Base-by-base conservation (phyloP, 2,797 vertebrate species). In the Gymnodraco acuticeps region DNA sequence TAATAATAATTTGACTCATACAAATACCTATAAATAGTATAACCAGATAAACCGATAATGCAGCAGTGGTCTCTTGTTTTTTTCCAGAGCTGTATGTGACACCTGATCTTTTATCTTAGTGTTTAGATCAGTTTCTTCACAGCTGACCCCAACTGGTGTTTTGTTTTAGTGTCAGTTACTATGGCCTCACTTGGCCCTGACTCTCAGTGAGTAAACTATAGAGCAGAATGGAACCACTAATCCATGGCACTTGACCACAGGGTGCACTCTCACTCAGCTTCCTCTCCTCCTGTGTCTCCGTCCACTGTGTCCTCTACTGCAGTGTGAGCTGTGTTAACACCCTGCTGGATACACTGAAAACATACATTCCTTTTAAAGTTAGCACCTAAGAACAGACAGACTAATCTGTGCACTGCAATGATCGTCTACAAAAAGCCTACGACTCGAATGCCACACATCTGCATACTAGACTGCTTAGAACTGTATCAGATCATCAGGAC, bases 171-270 rank as follows among this genome's bases (percentile, higher is more conserved):
- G 42, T 54, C 10, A 47, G 55, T 27, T 27, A 2, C 20, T 61
- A 9, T 42, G 50, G 19, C 51, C 46, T 64, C 54, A 20, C 41
- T 16, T 55, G 58, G 43, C 43, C 45, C 5, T 15, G 6, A 31
- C 56, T 33, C 50, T 63, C 31, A 11, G 9, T 15, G 27, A 63
- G 43, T 33, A 61, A 81, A 64, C 23, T 10, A 38, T 38, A 31
- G 10, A 19, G 48, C 38, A 46, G 50, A 70, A 43, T 20, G 64
- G 19, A 3, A 27, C 5, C 10, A 12, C 43, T 50, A 52, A 66
- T 51, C 52, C 42, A 41, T 19, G 10, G 50, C 17, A 45, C 45
- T 42, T 64, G 51, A 73, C 73, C 65, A 33, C 62, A 45, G 46
- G 52, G 13, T 43, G 55, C 42, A 17, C 56, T 45, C 33, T 62